phyloP scores from a whole-genome alignment of 2,113 vertebrate genomes.

The Chloroceryle aenea region DNA sequence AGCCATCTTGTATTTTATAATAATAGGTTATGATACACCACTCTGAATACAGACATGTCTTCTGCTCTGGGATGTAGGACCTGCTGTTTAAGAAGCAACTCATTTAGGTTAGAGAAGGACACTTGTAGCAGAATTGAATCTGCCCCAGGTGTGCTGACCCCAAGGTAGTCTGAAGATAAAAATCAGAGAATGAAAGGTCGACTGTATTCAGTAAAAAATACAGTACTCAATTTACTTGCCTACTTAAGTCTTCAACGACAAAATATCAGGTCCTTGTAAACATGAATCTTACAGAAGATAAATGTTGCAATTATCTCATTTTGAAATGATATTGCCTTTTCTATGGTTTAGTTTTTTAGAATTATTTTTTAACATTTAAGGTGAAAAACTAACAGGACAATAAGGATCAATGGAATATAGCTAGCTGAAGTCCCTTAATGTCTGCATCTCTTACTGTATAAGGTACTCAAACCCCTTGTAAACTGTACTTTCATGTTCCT shows the following conservation, averaged over 20 bases:
- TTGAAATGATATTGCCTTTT: neutral
- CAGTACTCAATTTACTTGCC: neutral
- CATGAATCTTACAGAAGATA: neutral
- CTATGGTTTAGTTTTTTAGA: neutral
- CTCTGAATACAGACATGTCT: neutral
- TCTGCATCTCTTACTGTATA: neutral
- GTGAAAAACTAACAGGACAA: neutral
- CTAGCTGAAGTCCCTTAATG: neutral
- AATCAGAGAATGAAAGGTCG: neutral
- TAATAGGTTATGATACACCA: neutral
- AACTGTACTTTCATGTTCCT: neutral
- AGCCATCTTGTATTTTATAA: neutral
- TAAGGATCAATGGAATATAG: neutral
- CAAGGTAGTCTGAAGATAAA: neutral
- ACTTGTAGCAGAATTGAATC: neutral
- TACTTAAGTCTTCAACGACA: neutral
- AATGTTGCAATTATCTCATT: neutral
- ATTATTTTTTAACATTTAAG: neutral
- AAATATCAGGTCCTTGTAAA: neutral
- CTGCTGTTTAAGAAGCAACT: neutral
- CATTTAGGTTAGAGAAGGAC: neutral
- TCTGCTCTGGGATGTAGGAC: neutral
- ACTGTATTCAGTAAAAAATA: neutral
- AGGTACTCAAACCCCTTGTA: neutral
- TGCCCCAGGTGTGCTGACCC: neutral